Percentiles rank a stretch among this genome's conserved stretches.
Conservation (phyloP, 2,888 invertebrate genomes). For the Brenthis ino region DNA sequence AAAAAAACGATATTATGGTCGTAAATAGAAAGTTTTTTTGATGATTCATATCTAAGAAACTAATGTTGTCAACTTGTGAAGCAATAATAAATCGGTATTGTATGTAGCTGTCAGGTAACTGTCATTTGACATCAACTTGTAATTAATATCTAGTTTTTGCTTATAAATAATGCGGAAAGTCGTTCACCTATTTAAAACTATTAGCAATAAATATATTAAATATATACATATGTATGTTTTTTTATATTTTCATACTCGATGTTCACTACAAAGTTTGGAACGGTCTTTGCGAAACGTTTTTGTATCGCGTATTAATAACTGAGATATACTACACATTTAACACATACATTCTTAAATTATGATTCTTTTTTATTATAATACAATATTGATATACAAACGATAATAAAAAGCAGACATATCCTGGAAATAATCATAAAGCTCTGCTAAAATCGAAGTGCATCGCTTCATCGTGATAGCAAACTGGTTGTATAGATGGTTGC, state of each 20-base stretch:
- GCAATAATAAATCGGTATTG: slow-evolving; percentile 17
- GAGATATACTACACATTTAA: no score
- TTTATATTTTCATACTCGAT: no score
- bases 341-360: no score
- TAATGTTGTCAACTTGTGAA: slow-evolving; percentile 21
- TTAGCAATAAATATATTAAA: neutral
- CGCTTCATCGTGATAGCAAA: slow-evolving; percentile 36
- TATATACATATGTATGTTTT: no score
- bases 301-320: no score
- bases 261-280: no score
- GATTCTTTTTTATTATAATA: no score
- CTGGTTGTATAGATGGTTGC: slow-evolving; percentile 33
- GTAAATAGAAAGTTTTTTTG: slow-evolving; percentile 8
- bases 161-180: slow-evolving; percentile 7
- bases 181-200: slow-evolving; percentile 20
- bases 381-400: no score
- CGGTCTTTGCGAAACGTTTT: no score
- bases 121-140: slow-evolving; percentile 18
- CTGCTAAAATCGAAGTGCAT: slow-evolving; percentile 19
- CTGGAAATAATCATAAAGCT: neutral
- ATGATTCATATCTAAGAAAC: slow-evolving; percentile 15
- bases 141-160: slow-evolving; percentile 23
- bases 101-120: slow-evolving; percentile 13
- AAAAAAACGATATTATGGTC: neutral
- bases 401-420: no score